phyloP scores from a whole-genome alignment of 2,888 invertebrate genomes.

The Rhaphigaster nebulosa region DNA sequence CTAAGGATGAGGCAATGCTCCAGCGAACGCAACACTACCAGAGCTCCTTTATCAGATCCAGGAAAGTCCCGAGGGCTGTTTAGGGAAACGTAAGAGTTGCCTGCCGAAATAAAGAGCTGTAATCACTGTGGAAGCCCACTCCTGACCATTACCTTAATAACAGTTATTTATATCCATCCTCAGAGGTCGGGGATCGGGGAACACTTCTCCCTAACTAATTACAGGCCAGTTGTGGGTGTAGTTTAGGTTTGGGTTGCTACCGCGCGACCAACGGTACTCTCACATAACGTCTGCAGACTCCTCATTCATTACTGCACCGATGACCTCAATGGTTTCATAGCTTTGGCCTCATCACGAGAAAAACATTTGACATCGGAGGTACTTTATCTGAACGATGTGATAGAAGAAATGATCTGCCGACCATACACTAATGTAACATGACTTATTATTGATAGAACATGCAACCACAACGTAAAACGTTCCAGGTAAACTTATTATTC shows the following conservation, averaged over 20 bases:
- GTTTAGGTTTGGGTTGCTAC: not conserved
- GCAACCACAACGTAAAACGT: too few relatives aligned
- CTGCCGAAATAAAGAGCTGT: conserved; percentile 35
- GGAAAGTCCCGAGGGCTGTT: not conserved
- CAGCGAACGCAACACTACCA: not conserved
- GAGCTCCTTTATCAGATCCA: conserved; percentile 13
- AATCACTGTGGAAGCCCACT: not conserved
- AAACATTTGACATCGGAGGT: not conserved
- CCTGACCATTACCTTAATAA: conserved; percentile 44
- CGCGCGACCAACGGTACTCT: conserved; percentile 8
- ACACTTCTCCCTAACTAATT: conserved; percentile 28
- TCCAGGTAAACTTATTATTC: too few relatives aligned
- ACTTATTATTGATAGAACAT: too few relatives aligned
- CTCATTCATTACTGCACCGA: conserved; percentile 7
- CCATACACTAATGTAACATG: too few relatives aligned
- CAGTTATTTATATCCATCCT: not conserved
- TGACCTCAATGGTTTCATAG: not conserved
- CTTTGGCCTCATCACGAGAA: not conserved
- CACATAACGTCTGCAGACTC: not conserved
- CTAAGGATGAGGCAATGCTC: not conserved
- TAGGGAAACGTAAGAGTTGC: not conserved
- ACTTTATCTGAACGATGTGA: too few relatives aligned
- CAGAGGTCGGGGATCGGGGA: not conserved
- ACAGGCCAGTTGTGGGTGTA: not conserved
- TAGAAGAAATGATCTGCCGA: too few relatives aligned